These are phyloP conservation scores for Dexiosoma caninum DNA, from an alignment of 2,888 invertebrate species.

Conservation along the genomic window DNA sequence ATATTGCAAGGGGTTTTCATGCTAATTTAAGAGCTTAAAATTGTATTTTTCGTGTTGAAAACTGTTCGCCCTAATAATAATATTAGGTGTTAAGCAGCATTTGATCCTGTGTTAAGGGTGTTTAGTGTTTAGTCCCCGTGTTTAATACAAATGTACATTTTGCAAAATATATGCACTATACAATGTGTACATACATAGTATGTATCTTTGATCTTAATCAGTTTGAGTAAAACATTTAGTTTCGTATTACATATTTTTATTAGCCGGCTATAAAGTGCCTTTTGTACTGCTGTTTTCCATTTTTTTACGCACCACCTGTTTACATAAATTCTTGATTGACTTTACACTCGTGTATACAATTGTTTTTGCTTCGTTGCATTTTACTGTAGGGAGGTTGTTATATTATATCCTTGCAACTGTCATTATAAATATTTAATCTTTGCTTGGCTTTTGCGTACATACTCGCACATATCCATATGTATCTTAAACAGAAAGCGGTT, in stretches of 20 bases:
- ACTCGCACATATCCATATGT: too few relatives aligned
- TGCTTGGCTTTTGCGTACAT: background rate
- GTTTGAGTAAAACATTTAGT: slow-evolving; percentile 57
- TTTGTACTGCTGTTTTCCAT: background rate
- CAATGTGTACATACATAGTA: background rate
- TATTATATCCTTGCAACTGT: slow-evolving; percentile 33
- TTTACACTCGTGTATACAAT: slow-evolving; percentile 39
- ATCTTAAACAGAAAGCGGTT: background rate
- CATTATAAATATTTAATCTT: slow-evolving; percentile 16
- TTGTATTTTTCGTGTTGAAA: too few relatives aligned
- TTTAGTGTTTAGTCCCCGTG: background rate
- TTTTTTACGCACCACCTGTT: slow-evolving; percentile 37
- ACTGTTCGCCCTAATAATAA: too few relatives aligned
- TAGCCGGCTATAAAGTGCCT: slow-evolving; percentile 11
- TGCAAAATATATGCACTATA: background rate
- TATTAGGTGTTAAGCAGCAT: background rate
- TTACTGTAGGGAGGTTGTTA: slow-evolving; percentile 24
- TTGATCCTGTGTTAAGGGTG: slow-evolving; percentile 8
- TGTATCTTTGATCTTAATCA: slow-evolving; percentile 19
- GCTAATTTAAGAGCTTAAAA: too few relatives aligned
- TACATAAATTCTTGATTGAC: background rate
- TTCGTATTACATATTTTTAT: slow-evolving; percentile 45
- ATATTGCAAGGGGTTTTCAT: too few relatives aligned
- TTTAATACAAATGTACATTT: background rate
- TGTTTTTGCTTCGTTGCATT: slow-evolving; percentile 53